Base-by-base conservation (phyloP, 2,113 vertebrate genomes). In the Elachura formosa region DNA sequence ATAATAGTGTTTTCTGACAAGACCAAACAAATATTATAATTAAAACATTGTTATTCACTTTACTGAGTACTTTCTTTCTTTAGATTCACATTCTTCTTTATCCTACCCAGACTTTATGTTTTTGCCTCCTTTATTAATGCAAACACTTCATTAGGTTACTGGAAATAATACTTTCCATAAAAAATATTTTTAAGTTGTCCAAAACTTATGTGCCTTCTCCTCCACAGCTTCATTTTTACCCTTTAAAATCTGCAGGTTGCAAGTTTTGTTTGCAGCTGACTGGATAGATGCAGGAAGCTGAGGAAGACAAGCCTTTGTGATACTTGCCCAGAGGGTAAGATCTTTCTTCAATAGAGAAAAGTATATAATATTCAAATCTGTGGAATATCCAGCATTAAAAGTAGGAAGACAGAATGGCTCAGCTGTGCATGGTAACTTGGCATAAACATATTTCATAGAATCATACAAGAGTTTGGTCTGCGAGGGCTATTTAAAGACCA, bases 31-130 rank as follows among this genome's bases (percentile, higher is more conserved):
- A 74, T 84, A 5, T 34, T 87, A 64, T 25, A 46, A 76, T 83
- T 77, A 59, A 56, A 25, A 48, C 4, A 17, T 38, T 33, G 48
- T 38, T 67, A 51, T 38, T 95, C 73, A 61, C 9, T 87, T 31
- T n/a, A 91, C 68, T 67, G 64, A 71, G 45, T 5, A 6, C 18
- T n/a, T 51, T 62, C 69, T 93, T 90, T 87, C 67, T 92, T 87
- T 82, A 62, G 67, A 80, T 33, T 96, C 41, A 61, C 18, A 64
- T 82, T 92, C 22, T 75, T 96, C 67, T 96, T 90, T 71, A 78
- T 91, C 72, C 67, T 88, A 64, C 38, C 26, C 48, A 56, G 45
- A 84, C n/a, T n/a, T n/a, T 52, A 76, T 38, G 40, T 88, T 92
- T 58, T 62, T 73, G 77, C 85, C 62, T 68, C 29, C 68, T 89